Evolutionary conservation across 2,888 invertebrate species (phyloP).

Genomic region (Crioceris asparagi): DNA sequence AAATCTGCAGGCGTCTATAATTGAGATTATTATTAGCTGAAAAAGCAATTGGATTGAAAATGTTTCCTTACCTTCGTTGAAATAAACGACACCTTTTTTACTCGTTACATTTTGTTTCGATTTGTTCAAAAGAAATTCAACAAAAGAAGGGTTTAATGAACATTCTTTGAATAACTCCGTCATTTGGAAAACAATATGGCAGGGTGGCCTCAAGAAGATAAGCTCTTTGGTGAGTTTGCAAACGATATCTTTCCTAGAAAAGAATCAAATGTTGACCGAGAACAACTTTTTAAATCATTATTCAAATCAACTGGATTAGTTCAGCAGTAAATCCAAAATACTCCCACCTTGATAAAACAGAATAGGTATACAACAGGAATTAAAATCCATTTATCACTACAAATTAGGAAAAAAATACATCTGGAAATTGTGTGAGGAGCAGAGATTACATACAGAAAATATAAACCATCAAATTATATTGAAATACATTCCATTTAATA

Average conservation of each 20-base stretch:
- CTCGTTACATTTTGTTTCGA: slow-evolving; percentile 10
- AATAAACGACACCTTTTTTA: slow-evolving; percentile 22
- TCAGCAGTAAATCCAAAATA: too few species aligned
- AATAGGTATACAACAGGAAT: too few species aligned
- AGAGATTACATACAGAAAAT: too few species aligned
- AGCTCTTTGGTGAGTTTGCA: slow-evolving; percentile 20
- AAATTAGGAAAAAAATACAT: too few species aligned
- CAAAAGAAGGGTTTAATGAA: slow-evolving; percentile 19
- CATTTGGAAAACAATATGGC: slow-evolving; percentile 16
- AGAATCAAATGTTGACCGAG: slow-evolving; percentile 6
- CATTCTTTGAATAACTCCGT: slow-evolving; percentile 20
- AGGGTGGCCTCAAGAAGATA: slow-evolving; percentile 19
- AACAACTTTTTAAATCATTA: too few species aligned
- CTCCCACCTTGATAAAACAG: too few species aligned
- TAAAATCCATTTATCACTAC: too few species aligned
- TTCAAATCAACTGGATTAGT: too few species aligned
- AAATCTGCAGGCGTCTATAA: slow-evolving; percentile 26
- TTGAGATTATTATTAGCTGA: background rate
- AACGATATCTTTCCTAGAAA: slow-evolving; percentile 15
- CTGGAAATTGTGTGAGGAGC: too few species aligned
- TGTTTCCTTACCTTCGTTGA: slow-evolving; percentile 23
- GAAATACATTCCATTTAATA: too few species aligned
- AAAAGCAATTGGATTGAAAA: background rate
- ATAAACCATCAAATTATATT: too few species aligned
- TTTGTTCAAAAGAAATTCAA: slow-evolving; percentile 23